phyloP scores from a whole-genome alignment of 37 sponge, comb jelly and placozoan genomes.

The Chondrosia reniformis region DNA sequence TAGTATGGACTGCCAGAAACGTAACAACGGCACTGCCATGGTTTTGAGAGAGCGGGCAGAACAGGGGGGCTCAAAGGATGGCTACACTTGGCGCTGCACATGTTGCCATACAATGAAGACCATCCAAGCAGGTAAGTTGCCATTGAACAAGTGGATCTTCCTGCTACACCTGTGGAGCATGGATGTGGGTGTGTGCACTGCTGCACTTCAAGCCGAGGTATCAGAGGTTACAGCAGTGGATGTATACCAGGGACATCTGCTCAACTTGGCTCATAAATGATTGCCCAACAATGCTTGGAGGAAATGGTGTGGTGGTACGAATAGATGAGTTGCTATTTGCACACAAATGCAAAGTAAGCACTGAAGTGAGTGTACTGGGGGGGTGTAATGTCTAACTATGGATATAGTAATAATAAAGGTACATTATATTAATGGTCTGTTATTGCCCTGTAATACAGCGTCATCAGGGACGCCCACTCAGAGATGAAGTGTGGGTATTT shows the following conservation, averaged over 20 bases:
- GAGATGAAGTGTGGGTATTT: slow-evolving; percentile 56
- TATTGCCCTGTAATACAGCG: too few relatives aligned
- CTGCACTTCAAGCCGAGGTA: background rate
- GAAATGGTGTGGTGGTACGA: background rate
- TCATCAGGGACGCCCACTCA: slow-evolving; percentile 36
- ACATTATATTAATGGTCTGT: background rate
- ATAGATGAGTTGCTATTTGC: slow-evolving; percentile 12
- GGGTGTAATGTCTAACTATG: background rate
- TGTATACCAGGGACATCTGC: background rate
- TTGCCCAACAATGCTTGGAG: background rate
- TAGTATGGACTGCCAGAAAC: background rate
- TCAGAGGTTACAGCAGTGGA: slow-evolving; percentile 1
- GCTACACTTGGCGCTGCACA: background rate
- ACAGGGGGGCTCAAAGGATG: background rate
- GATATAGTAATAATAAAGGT: too few relatives aligned
- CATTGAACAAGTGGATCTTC: slow-evolving; percentile 9
- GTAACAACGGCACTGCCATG: background rate
- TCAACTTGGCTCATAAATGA: background rate
- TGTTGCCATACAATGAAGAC: background rate
- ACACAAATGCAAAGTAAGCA: slow-evolving; percentile 13
- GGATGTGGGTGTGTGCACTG: slow-evolving; percentile 4
- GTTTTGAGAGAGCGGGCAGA: background rate
- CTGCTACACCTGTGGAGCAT: background rate
- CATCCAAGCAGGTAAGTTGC: background rate
- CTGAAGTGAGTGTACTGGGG: background rate